Conservation (phyloP, 2,113 vertebrate genomes). For the Shinisaurus crocodilurus region DNA sequence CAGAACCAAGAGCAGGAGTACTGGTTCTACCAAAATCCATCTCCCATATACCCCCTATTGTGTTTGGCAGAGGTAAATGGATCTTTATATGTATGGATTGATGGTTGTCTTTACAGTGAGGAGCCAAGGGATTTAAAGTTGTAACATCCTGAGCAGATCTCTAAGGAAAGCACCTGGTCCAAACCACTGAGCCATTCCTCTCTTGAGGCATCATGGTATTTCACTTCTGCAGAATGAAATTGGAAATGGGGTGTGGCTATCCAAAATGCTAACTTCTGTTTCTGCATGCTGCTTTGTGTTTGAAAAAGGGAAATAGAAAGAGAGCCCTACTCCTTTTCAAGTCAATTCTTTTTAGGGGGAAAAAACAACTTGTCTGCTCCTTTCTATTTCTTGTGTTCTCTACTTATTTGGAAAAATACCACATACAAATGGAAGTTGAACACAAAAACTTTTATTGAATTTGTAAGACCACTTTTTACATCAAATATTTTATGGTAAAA, state of each 20-base stretch:
- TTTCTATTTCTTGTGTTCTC: background rate
- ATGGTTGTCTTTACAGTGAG: too few species aligned
- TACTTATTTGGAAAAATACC: constrained; percentile 9
- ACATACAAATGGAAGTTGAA: constrained; percentile 44
- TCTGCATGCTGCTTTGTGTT: background rate
- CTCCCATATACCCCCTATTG: background rate
- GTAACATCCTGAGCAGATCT: background rate
- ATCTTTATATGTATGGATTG: background rate
- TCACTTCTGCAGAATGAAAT: background rate
- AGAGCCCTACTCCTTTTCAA: background rate
- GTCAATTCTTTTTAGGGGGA: background rate
- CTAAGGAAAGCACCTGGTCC: background rate
- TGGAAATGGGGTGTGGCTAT: background rate
- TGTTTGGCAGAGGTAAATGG: background rate
- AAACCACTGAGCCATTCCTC: background rate
- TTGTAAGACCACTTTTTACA: constrained; percentile 54
- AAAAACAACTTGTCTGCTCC: background rate
- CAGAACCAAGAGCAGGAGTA: background rate
- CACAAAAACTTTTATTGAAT: constrained; percentile 72
- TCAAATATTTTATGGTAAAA: constrained; percentile 69
- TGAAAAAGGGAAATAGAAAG: background rate
- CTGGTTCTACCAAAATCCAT: background rate
- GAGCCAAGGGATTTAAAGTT: background rate
- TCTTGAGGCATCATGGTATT: background rate
- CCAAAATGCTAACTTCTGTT: background rate